A percentile compares a stretch with the other conserved stretches of the same genome.
Conservation (phyloP, 1,140 invertebrate species). For the Diplogasteroides magnus region DNA sequence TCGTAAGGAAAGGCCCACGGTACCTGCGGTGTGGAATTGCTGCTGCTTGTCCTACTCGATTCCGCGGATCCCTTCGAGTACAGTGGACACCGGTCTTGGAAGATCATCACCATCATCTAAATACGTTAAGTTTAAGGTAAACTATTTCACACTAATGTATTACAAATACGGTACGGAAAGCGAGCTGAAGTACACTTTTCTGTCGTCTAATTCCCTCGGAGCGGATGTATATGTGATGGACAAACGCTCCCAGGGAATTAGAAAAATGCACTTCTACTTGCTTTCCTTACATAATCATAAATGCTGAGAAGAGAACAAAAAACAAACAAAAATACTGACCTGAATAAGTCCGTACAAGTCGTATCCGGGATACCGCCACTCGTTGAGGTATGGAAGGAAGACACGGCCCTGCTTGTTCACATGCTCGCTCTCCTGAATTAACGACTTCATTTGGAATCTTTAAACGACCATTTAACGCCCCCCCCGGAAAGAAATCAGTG, state of each 20-base stretch:
- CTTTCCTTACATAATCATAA: no score
- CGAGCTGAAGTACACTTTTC: no score
- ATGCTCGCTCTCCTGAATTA: slow-evolving; percentile 18
- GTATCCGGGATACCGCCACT: slow-evolving; percentile 77
- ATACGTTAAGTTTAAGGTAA: slow-evolving; percentile 34
- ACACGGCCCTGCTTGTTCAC: slow-evolving; percentile 74
- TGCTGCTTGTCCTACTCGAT: no score
- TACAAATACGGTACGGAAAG: neutral
- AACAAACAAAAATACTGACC: slow-evolving; percentile 32
- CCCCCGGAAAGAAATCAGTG: neutral
- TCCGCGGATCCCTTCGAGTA: slow-evolving; percentile 58
- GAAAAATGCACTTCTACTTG: no score
- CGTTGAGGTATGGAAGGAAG: slow-evolving; percentile 89
- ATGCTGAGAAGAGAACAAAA: no score
- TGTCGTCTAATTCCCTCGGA: no score
- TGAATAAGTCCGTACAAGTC: slow-evolving; percentile 45
- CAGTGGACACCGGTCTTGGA: slow-evolving; percentile 90
- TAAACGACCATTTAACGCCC: neutral
- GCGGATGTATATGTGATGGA: no score
- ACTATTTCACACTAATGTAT: neutral
- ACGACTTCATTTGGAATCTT: neutral
- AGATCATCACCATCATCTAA: slow-evolving; percentile 81
- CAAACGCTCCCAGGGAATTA: no score
- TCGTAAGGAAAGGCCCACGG: slow-evolving; percentile 41
- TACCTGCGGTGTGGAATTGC: neutral